Conservation (phyloP, 1,140 invertebrate species). For the Camponotus floridanus region DNA sequence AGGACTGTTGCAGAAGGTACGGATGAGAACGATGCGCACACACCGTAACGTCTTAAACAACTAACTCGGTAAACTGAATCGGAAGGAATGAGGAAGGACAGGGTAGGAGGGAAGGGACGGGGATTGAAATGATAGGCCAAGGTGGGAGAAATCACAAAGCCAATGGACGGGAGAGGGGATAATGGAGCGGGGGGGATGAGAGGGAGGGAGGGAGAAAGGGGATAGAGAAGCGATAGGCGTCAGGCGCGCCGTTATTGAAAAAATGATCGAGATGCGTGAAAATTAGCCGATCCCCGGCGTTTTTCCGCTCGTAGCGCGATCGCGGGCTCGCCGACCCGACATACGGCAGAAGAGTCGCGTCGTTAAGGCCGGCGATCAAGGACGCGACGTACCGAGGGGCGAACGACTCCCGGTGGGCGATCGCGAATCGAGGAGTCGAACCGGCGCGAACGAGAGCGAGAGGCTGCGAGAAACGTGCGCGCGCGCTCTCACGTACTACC, state of each 20-base stretch:
- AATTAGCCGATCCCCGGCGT: too few species aligned
- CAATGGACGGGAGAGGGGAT: neutral
- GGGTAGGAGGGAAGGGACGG: neutral
- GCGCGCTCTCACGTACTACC: slow-evolving; percentile 25
- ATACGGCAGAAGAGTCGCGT: too few species aligned
- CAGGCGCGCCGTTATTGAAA: neutral
- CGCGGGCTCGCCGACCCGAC: neutral
- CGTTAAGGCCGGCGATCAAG: neutral
- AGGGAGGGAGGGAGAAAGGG: neutral
- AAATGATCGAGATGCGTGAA: too few species aligned
- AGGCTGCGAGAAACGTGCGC: neutral
- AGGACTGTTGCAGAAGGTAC: too few species aligned
- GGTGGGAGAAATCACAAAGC: neutral
- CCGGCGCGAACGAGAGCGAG: slow-evolving; percentile 2
- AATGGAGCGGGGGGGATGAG: neutral
- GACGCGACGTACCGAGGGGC: neutral
- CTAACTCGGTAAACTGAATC: neutral
- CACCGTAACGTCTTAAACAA: too few species aligned
- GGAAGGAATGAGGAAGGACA: neutral
- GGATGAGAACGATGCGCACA: too few species aligned
- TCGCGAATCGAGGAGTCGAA: neutral
- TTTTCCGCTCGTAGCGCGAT: neutral
- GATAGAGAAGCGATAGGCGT: neutral
- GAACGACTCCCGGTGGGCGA: neutral
- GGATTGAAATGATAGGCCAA: neutral